Evolutionary conservation across 1,140 invertebrate species (phyloP), one percentile per base, ranked within the genome.

Genomic region (Dufourea novaeangliae): DNA sequence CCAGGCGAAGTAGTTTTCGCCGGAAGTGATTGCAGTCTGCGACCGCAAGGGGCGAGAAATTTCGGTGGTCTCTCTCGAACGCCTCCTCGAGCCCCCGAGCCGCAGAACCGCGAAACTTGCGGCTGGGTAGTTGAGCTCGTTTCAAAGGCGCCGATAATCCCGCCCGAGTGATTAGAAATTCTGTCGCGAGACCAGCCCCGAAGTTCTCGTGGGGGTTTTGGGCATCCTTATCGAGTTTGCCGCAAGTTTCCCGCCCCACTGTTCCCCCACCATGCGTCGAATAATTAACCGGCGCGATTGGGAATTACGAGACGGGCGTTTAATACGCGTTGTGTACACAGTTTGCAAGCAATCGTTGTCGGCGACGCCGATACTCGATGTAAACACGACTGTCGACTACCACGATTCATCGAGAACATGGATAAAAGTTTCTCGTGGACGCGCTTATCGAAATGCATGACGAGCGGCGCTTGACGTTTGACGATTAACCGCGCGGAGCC

Each of bases 71-170:
- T 20, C 59, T 64, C 64, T 14, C 7, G 12, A 41, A 27, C 25
- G 54, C 20, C 20, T 56, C 25, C 22, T n/a, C n/a, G 14, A 37
- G 50, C n/a, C 25, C 20, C 27, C n/a, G n/a, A n/a, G n/a, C 39
- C 56, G 32, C 56, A 32, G 74, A 70, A 61, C 57, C 32, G 57
- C n/a, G 29, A 37, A 76, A 61, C 37, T 76, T 76, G 50, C 27
- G 37, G 5, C 14, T n/a, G n/a, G 12, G 17, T 2, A 25, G 44
- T 10, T 8, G 22, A 69, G 41, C 11, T 32, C 27, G 61, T 79
- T 79, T 41, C 76, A 62, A 83, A 82, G 76, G 64, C 61, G 80
- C 62, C 75, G 76, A 83, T 82, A 79, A 83, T 74, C 54, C 76
- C 70, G n/a, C 32, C 61, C 17, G 29, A 22, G 46, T 71, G 76